Evolutionary conservation across 2,797 vertebrate species (phyloP), one percentile per base, ranked within the genome.

Genomic region (Catamblyrhynchus diadema): DNA sequence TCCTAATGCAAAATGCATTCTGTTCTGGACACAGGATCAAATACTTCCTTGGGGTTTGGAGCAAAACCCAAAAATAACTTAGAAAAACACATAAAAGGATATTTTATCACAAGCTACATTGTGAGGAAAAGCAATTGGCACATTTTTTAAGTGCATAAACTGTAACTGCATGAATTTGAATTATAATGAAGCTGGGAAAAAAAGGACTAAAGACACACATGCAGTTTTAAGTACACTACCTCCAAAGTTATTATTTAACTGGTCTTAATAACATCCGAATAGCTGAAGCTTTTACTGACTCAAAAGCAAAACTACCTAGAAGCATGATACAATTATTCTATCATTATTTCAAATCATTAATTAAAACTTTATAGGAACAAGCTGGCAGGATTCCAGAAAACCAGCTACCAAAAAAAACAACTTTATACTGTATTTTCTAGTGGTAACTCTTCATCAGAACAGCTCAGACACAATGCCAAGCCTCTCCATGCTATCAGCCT

Each of bases 361-460:
- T 57, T 74, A 64, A 66, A 70, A 54, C 8, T 27, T n/a, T 23
- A 12, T 25, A 69, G 57, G 42, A 92, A 50, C 9, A 60, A 86
- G 30, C 32, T 66, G 15, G 9, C 65, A 6, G 24, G 19, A 27
- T 75, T 72, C 28, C 35, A 74, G 16, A 24, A 81, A 71, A 22
- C 2, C 6, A 80, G 20, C 4, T 19, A 35, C 7, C 15, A 47
- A 44, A 54, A 59, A 14, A 0, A 2, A 47, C 18, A 18, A 2
- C 8, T 86, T 74, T 86, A 12, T 70, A 4, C 14, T 67, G 7
- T 15, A 32, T 41, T 44, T 74, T 30, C 22, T 20, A 37, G 35
- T 5, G 14, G 27, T 11, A 41, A 13, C 14, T 50, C 28, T 45
- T 57, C 18, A 42, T 23, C 15, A 74, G 51, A 88, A 3, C 5